Evolutionary conservation across 1,140 invertebrate species (phyloP).

Genomic region (Neodiprion pinetum): DNA sequence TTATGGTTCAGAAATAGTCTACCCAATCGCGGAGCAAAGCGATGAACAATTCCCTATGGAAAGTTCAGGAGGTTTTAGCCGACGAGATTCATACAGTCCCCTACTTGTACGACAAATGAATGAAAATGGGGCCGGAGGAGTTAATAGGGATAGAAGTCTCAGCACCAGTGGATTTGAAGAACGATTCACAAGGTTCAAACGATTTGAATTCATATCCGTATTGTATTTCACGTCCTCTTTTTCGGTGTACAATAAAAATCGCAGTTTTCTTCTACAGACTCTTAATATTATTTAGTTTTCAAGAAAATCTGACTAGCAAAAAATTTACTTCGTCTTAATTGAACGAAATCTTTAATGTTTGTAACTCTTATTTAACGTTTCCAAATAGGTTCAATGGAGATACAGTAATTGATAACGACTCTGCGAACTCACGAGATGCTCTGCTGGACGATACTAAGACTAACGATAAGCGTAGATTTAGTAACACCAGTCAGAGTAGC

Average conservation of each 20-base stretch:
- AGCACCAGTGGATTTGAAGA: slow-evolving; percentile 50
- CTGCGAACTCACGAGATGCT: slow-evolving; percentile 56
- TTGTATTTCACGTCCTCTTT: neutral
- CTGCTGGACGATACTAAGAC: slow-evolving; percentile 51
- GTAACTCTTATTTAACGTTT: too few species aligned
- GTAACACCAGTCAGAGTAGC: slow-evolving; percentile 57
- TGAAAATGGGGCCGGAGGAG: slow-evolving; percentile 38
- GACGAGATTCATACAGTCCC: slow-evolving; percentile 71
- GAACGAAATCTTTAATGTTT: too few species aligned
- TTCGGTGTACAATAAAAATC: slow-evolving; percentile 4
- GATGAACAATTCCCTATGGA: slow-evolving; percentile 72
- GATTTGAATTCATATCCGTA: slow-evolving; percentile 1
- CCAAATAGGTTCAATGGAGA: slow-evolving; percentile 50
- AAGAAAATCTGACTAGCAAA: neutral
- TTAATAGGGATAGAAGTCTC: slow-evolving; percentile 49
- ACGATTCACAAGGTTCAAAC: slow-evolving; percentile 47
- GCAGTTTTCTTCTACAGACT: neutral
- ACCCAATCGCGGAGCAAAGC: slow-evolving; percentile 83
- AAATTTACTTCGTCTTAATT: slow-evolving; percentile 13
- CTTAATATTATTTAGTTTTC: too few species aligned
- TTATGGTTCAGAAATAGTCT: slow-evolving; percentile 79
- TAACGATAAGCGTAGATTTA: slow-evolving; percentile 48
- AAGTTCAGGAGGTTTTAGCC: slow-evolving; percentile 46
- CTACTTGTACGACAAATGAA: slow-evolving; percentile 65
- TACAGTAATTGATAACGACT: slow-evolving; percentile 49